Evolutionary conservation across 2,888 invertebrate species (phyloP).

Genomic region (Hofmannophila pseudospretella): DNA sequence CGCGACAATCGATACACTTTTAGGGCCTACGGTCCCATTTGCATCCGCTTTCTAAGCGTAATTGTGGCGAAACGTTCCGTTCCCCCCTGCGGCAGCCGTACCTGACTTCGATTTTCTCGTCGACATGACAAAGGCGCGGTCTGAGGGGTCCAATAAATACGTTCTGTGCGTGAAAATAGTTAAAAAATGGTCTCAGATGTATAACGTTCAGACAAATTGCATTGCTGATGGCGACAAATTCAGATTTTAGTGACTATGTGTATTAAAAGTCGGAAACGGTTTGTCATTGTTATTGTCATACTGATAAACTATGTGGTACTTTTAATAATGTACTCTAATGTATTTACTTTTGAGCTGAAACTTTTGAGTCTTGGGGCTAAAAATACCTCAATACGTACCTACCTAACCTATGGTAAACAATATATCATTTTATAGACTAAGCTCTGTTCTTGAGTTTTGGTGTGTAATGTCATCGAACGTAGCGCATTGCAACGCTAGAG

Average conservation of each 20-base stretch:
- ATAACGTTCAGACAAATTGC: conserved; percentile 38
- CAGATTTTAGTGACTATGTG: conserved; percentile 41
- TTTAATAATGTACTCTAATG: no score
- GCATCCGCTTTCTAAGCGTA: conserved; percentile 69
- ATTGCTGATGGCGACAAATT: conserved; percentile 26
- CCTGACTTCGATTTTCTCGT: conserved; percentile 70
- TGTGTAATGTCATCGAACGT: no score
- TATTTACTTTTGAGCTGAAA: no score
- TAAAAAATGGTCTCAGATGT: conserved; percentile 50
- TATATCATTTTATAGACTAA: no score
- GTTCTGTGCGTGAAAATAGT: conserved; percentile 62
- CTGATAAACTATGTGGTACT: no score
- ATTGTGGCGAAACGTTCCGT: conserved; percentile 59
- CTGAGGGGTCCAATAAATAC: conserved; percentile 71
- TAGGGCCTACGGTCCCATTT: conserved; percentile 65
- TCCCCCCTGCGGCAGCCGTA: conserved; percentile 53
- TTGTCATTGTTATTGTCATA: no score
- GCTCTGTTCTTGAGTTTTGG: no score
- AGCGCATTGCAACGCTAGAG: conserved; percentile 21
- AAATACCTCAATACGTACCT: no score
- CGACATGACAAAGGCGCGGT: conserved; percentile 75
- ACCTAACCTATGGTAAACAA: no score
- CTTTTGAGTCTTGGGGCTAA: no score
- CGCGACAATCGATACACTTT: conserved; percentile 57
- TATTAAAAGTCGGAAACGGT: no score